Base-by-base conservation (phyloP, 2,888 invertebrate species). In the Zootermopsis nevadensis region DNA sequence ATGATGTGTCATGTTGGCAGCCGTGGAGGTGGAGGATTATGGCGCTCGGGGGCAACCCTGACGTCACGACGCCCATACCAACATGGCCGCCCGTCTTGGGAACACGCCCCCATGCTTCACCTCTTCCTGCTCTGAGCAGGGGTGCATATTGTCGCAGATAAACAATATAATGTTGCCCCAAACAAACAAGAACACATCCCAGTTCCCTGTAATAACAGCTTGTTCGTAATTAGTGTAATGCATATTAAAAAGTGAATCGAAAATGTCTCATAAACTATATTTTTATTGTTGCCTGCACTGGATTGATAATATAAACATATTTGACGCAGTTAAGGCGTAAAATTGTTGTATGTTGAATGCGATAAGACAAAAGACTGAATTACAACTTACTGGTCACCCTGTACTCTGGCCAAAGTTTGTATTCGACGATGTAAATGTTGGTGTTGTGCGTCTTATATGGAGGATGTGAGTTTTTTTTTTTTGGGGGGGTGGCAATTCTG, bases 1-100 rank as follows among this genome's bases (percentile, higher is more conserved):
- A 83, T 83, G 83, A 83, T 60, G 80, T 80, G 83, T 83, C 76
- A 76, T 76, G 76, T 76, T 80, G 80, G 80, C 60, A 80, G 60
- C 76, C 76, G 42, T 76, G 76, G 74, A 38, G 33, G 66, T 66
- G 79, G 79, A n/a, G 60, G 60, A 31, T 24, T 60, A n/a, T n/a
- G 74, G 74, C 31, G 76, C 82, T 60, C 27, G 30, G 38, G 53
- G 60, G 69, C 81, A 67, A 42, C 82, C 82, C 76, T 76, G 74
- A 60, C 53, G 82, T 76, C 72, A 74, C 82, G 81, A 53, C 81
- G 76, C 82, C 55, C 53, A 33, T 42, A 53, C 27, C n/a, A 81
- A 76, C 55, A 82, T 76, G 82, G 82, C 76, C 76, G 82, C 35
- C 81, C 77, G 53, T 76, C n/a, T 48, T 60, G 60, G 60, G 60